Evolutionary conservation across 2,113 vertebrate species (phyloP).

Genomic region (Grammomys surdaster): DNA sequence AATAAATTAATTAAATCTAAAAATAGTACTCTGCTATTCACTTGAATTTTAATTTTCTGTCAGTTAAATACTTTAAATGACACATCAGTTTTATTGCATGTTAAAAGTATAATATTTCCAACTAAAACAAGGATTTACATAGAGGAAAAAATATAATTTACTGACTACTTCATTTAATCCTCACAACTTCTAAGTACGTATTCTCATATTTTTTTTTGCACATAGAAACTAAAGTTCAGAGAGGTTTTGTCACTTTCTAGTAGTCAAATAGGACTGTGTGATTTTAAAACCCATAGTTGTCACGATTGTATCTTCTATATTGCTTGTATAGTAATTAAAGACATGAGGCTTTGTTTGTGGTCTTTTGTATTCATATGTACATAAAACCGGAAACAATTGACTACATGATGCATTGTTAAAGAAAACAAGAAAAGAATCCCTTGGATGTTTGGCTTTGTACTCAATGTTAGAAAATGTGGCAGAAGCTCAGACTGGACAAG

Average conservation of each 20-base stretch:
- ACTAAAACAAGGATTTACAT: background rate
- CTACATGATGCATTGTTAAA: background rate
- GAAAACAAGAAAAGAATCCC: background rate
- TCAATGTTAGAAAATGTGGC: background rate
- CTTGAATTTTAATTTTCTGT: background rate
- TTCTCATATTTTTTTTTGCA: background rate
- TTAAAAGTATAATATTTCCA: background rate
- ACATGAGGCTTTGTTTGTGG: background rate
- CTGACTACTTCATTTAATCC: background rate
- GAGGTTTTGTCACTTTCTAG: background rate
- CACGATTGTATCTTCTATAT: background rate
- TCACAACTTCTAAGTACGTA: background rate
- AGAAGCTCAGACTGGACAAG: background rate
- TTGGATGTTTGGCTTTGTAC: background rate
- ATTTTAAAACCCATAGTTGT: background rate
- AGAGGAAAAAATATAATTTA: background rate
- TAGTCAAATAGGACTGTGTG: background rate
- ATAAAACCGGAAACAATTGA: background rate
- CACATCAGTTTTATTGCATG: background rate
- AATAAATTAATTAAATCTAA: too few species aligned
- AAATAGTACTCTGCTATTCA: background rate
- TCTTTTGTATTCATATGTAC: background rate
- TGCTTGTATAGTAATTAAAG: background rate
- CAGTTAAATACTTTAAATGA: background rate
- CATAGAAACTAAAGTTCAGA: background rate